These are phyloP conservation scores for Sinonovacula constricta DNA, from an alignment of 1,140 invertebrate genomes.

Conservation along the genomic window DNA sequence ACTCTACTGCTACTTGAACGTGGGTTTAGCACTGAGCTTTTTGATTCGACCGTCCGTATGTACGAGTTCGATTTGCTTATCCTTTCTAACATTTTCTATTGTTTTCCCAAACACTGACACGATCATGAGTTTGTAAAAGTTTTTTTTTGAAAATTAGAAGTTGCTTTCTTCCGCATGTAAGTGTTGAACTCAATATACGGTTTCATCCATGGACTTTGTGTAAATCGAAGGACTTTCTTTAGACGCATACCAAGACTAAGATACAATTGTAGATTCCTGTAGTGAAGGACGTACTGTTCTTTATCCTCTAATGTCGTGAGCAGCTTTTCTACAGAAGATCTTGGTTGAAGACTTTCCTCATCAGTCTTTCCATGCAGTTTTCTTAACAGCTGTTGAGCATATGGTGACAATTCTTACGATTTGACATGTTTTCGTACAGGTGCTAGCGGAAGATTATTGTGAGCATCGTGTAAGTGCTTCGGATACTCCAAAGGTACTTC, in stretches of 20 bases:
- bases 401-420: not conserved
- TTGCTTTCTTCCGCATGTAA: constrained; percentile 70
- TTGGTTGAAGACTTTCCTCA: not conserved
- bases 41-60: constrained; percentile 26
- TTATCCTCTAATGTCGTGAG: no score
- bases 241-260: constrained; percentile 27
- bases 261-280: constrained; percentile 53
- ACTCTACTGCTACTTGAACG: no score
- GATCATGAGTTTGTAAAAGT: constrained; percentile 78
- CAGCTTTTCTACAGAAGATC: no score
- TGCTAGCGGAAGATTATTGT: constrained; percentile 80
- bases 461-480: constrained; percentile 78
- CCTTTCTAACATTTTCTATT: constrained; percentile 76
- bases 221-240: constrained; percentile 51
- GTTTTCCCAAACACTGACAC: constrained; percentile 79
- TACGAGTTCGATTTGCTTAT: constrained; percentile 55
- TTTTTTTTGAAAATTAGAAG: constrained; percentile 76
- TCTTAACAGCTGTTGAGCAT: not conserved
- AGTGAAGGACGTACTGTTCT: constrained; percentile 56
- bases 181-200: constrained; percentile 61
- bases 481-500: constrained; percentile 37
- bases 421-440: no score
- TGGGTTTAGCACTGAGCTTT: constrained; percentile 74
- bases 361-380: not conserved
- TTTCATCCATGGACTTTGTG: constrained; percentile 41